These are phyloP conservation scores for Sarcoramphus papa DNA, from an alignment of 2,797 vertebrate genomes.

Conservation along the genomic window DNA sequence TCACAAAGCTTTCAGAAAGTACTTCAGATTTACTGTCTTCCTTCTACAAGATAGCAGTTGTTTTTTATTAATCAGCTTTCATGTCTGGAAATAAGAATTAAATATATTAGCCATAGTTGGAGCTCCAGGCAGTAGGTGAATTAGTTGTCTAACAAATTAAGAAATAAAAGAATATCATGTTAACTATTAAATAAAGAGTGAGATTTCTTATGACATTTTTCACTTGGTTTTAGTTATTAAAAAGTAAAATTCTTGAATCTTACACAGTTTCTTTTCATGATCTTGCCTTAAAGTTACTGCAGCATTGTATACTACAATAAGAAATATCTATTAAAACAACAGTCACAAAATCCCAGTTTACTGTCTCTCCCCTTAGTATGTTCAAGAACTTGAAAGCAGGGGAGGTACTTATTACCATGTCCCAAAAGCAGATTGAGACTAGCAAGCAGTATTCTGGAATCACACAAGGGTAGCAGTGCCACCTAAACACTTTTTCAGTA, in stretches of 20 bases:
- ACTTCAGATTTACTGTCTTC: not conserved
- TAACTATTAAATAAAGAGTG: not conserved
- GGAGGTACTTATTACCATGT: not conserved
- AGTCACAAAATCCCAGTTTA: not conserved
- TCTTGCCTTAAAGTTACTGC: not conserved
- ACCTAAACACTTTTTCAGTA: not conserved
- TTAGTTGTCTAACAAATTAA: not conserved
- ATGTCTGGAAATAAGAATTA: not conserved
- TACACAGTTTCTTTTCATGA: not conserved
- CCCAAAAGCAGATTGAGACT: not conserved
- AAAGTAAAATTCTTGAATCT: not conserved
- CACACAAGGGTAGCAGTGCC: fast-evolving
- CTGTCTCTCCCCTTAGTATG: not conserved
- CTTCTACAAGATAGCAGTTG: not conserved
- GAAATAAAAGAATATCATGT: not conserved
- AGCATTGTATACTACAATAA: not conserved
- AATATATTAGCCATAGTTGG: not conserved
- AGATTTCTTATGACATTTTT: not conserved
- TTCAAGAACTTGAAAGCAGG: not conserved
- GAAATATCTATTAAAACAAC: not conserved
- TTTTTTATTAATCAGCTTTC: not conserved
- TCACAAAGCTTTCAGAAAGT: not conserved
- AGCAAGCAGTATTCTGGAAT: not conserved
- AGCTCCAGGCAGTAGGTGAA: not conserved
- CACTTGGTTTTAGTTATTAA: not conserved